Base-by-base conservation (phyloP, 2,113 vertebrate species). In the Suncus etruscus region DNA sequence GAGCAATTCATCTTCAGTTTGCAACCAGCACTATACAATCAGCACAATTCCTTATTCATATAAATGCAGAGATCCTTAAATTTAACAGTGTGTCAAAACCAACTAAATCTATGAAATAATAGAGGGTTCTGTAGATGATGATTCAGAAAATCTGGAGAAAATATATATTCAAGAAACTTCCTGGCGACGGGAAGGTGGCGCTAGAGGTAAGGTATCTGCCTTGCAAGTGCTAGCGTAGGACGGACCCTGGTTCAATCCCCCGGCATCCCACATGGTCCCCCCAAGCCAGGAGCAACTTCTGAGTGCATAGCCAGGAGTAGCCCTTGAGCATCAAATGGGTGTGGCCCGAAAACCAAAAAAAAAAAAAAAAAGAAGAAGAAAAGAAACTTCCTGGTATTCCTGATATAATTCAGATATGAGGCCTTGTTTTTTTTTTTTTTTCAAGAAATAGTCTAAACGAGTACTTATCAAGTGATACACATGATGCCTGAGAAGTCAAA, bases 41-140 rank as follows among this genome's bases (percentile, higher is more conserved):
- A 70, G 32, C 32, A 77, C 9, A 80, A 29, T 29, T 76, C 8
- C 29, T 1, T 25, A 14, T 47, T 86, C 29, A 29, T 24, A 14
- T 27, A 80, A 61, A 68, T 11, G 90, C 39, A 77, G 29, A 47
- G 27, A 89, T 29, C 84, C 11, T 91, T 77, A 91, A 51, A 80
- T 83, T 65, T 39, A 93, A 58, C 10, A 81, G 51, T 25, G 66
- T 84, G 77, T 70, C 45, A 54, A 86, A 95, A 78, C 84, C 14
- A 86, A 65, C 39, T 39, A 32, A 22, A 61, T 61, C 18, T 27
- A 10, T 1, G 31, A 69, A 7, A 58, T 1, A 61, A 73, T 80
- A 65, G 6, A 3, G 51, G 8, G 7, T 0, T 0, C 11, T 45
- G 87, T 12, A 27, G 50, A 77, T 29, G 51, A 4, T 66, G 32